Evolutionary conservation across 2,113 vertebrate genomes (phyloP), one percentile per base, ranked within the genome.

Genomic region (Erythrocercus mccallii): DNA sequence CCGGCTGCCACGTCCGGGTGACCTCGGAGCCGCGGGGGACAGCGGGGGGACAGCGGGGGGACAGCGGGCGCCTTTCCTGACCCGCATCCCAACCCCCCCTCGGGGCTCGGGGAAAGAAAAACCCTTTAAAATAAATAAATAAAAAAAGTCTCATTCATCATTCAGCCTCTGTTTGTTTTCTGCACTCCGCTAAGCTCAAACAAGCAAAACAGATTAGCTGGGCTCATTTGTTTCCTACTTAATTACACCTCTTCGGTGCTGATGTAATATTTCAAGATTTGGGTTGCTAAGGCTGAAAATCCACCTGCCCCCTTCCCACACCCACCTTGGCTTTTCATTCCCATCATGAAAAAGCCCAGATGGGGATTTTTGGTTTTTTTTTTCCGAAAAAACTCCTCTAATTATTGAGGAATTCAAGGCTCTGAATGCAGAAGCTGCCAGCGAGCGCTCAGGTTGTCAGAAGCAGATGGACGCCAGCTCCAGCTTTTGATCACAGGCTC

Each of bases 181-280:
- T 95, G 93, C 92, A 86, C 92, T 94, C 85, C 5, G 40, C 90
- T 93, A 95, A 92, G 95, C 96, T 95, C 92, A 93, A 94, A 97
- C 95, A 97, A 97, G 94, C 90, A 95, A 95, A 97, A 95, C 92
- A 94, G 95, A 97, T 97, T 96, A 95, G 95, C 90, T 95, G 93
- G 84, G 82, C 87, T 96, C 94, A 77, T 95, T 96, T 96, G 92
- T 96, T 97, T 95, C 95, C 93, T 94, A 88, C 89, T 97, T 96
- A 97, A 95, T 95, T 96, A 94, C 92, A 97, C 93, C 94, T 94
- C 93, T 92, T 96, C 5, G 85, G 42, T 37, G 71, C 94, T 94
- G 93, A 91, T 94, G 94, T 86, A 96, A 94, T 93, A 88, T 91
- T 88, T 54, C 81, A 94, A 91, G 93, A 95, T 88, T 93, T 87